phyloP scores from a whole-genome alignment of 23 tunicate genomes.

The Corella eumyota region DNA sequence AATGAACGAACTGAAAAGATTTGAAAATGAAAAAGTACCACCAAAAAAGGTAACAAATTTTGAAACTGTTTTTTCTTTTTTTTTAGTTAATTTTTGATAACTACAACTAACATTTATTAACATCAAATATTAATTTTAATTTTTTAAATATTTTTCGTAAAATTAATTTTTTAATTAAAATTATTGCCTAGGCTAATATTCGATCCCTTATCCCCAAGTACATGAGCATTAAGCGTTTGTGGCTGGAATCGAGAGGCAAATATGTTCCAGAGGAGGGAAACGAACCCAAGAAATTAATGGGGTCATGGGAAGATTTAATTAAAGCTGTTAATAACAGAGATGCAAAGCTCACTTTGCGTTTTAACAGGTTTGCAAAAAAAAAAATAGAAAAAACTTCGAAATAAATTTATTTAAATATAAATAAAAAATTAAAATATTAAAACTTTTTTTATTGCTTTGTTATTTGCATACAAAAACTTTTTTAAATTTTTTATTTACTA shows the following conservation, averaged over 20 bases:
- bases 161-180: neutral
- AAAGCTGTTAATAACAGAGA: conserved; percentile 41
- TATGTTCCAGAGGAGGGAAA: conserved; percentile 29
- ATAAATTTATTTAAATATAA: too few species aligned
- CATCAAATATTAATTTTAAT: neutral
- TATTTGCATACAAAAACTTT: too few species aligned
- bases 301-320: conserved; percentile 36
- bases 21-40: conserved; percentile 40
- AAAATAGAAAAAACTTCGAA: too few species aligned
- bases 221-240: conserved; percentile 24
- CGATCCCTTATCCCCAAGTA: conserved; percentile 39
- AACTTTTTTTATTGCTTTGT: too few species aligned
- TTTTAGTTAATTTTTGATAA: neutral
- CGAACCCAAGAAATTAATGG: conserved; percentile 41
- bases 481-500: too few species aligned
- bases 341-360: conserved; percentile 11
- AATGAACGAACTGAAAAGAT: conserved; percentile 54
- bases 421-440: too few species aligned
- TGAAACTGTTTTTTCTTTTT: neutral
- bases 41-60: conserved; percentile 38
- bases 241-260: conserved; percentile 52
- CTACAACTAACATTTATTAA: neutral
- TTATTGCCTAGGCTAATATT: conserved; percentile 20
- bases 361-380: too few species aligned
- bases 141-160: neutral